Base-by-base conservation (phyloP, 2,797 vertebrate species). In the Anniella stebbinsi region DNA sequence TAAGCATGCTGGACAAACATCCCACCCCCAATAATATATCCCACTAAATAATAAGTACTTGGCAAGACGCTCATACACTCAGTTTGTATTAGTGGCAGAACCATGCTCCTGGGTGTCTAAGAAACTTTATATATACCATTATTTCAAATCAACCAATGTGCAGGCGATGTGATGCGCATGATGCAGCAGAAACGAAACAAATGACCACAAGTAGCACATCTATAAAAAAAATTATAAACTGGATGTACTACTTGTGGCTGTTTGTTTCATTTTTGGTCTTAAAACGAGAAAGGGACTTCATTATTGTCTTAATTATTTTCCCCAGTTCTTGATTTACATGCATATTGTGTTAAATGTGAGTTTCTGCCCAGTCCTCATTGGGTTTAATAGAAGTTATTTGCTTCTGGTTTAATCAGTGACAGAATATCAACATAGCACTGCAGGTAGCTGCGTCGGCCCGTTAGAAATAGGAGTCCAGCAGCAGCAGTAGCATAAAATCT, bases 391-490 rank as follows among this genome's bases (percentile, higher is more conserved):
- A 38, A 36, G 13, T 85, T 72, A 75, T 75, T 86, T 36, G 9
- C 48, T 23, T 51, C 41, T 76, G 30, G n/a, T 83, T 82, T 83
- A 90, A 91, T 78, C 72, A 91, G 25, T 89, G 38, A 83, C 63
- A 72, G 66, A 91, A 83, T 1, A 48, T 87, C 72, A 91, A 76
- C 73, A 91, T 4, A 75, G 1, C 3, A 15, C 0, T 75, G 48
- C 51, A 70, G 33, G 18, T 41, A 41, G 51, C 48, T 17, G 30
- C n/a, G n/a, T 41, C 3, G 21, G 36, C 45, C 60, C 1, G 54
- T 18, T 75, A 45, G 60, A 83, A 83, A 83, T 25, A 78, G 54
- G 13, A 82, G 51, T 77, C 41, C 21, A 77, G 77, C 83, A 41
- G 60, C 30, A n/a, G 10, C 2, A 38, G 28, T 11, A 63, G 41